A percentile compares a stretch with the other conserved stretches of the same genome.
These are phyloP conservation scores for Drosophila leonis DNA, from an alignment of 2,888 invertebrate genomes.

Conservation along the genomic window DNA sequence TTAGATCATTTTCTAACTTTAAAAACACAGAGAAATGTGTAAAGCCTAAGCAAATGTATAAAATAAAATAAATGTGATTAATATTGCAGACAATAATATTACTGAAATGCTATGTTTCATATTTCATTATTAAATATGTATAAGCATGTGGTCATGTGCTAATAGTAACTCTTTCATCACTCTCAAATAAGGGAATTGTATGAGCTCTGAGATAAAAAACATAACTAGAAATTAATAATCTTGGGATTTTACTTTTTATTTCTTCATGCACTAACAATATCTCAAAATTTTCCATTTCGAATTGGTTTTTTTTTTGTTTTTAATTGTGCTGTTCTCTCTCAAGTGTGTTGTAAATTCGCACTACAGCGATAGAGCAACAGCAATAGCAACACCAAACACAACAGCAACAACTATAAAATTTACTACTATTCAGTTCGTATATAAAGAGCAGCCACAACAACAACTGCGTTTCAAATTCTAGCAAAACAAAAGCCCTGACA, in stretches of 20 bases:
- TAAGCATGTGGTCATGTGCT: slow-evolving; percentile 1
- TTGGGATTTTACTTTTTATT: background rate
- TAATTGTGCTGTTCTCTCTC: slow-evolving; percentile 18
- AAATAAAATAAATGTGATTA: background rate
- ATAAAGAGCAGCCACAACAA: slow-evolving; percentile 40
- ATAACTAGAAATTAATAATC: background rate
- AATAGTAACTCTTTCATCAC: background rate
- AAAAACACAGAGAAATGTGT: too few relatives aligned
- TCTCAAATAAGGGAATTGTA: background rate
- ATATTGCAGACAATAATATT: background rate
- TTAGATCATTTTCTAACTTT: too few relatives aligned
- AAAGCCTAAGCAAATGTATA: too few relatives aligned
- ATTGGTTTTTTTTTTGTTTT: background rate
- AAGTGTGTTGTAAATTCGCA: slow-evolving; percentile 40
- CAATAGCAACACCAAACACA: slow-evolving; percentile 15
- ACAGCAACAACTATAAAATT: background rate
- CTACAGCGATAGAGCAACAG: slow-evolving; percentile 32
- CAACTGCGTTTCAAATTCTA: slow-evolving; percentile 53
- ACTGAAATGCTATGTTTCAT: background rate
- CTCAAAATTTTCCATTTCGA: slow-evolving; percentile 26
- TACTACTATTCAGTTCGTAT: slow-evolving; percentile 29
- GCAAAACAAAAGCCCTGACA: slow-evolving; percentile 55
- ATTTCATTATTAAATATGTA: slow-evolving; percentile 1
- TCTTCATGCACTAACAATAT: slow-evolving; percentile 1
- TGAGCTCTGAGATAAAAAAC: background rate